Conservation (phyloP, 2,888 invertebrate species). For the Quadroppia sp. region DNA sequence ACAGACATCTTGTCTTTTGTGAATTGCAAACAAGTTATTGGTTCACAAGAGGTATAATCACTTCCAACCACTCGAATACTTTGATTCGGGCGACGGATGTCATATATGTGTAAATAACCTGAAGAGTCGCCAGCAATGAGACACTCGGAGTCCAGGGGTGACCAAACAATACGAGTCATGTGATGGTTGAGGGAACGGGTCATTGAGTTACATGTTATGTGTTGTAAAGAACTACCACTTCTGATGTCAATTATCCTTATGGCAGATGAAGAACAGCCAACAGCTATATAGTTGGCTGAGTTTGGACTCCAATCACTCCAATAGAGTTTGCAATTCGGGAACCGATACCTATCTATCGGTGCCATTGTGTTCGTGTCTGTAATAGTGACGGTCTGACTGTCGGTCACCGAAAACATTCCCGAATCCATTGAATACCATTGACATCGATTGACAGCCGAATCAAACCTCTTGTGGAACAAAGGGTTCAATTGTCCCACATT, state of each 20-base stretch:
- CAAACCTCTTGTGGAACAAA: not conserved
- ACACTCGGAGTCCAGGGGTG: constrained; percentile 42
- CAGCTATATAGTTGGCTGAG: not conserved
- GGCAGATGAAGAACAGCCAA: constrained; percentile 34
- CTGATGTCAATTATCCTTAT: constrained; percentile 40
- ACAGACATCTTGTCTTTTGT: constrained; percentile 39
- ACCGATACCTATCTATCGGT: constrained; percentile 32
- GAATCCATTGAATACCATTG: constrained; percentile 39
- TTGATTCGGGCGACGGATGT: constrained; percentile 38
- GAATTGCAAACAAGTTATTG: constrained; percentile 36
- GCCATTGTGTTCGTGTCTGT: constrained; percentile 38
- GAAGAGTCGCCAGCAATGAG: constrained; percentile 42
- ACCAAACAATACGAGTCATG: constrained; percentile 42
- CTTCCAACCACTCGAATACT: constrained; percentile 17
- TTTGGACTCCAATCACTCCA: constrained; percentile 41
- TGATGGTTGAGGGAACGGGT: constrained; percentile 25
- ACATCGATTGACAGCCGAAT: constrained; percentile 14
- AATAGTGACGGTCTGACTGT: constrained; percentile 11
- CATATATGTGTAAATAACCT: constrained; percentile 42
- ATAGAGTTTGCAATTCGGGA: constrained; percentile 32
- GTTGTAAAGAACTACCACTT: constrained; percentile 37
- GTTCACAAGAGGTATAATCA: constrained; percentile 37
- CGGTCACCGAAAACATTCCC: constrained; percentile 35
- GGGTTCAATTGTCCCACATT: not conserved
- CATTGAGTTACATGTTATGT: constrained; percentile 34